phyloP scores from a whole-genome alignment of 2,888 invertebrate genomes.

The Tetragonisca angustula region DNA sequence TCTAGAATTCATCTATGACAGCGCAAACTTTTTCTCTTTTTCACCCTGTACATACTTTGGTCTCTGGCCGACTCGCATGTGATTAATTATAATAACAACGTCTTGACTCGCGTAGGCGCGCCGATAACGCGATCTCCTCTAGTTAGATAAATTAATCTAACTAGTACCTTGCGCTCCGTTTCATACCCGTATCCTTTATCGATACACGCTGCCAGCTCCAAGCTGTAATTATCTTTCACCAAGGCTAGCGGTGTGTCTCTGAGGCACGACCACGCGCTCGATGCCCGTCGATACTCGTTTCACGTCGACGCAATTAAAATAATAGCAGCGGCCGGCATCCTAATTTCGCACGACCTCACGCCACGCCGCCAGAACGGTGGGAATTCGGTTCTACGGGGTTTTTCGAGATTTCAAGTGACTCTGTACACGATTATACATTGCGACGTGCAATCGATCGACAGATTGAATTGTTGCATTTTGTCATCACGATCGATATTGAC shows the following conservation, averaged over 20 bases:
- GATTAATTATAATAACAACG: no score
- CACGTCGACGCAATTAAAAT: constrained; percentile 44
- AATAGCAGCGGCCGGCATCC: constrained; percentile 26
- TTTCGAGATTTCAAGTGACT: neutral
- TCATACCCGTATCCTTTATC: constrained; percentile 33
- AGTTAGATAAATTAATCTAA: constrained; percentile 55
- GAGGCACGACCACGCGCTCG: constrained; percentile 8
- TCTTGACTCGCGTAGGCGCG: constrained; percentile 51
- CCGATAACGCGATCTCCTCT: constrained; percentile 61
- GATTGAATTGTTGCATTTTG: neutral
- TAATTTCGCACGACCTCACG: constrained; percentile 38
- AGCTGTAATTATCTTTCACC: constrained; percentile 48
- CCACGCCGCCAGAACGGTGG: neutral
- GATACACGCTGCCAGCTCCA: constrained; percentile 22
- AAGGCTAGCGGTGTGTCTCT: constrained; percentile 38
- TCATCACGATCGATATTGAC: neutral
- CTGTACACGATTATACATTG: no score
- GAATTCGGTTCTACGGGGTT: neutral
- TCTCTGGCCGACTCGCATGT: no score
- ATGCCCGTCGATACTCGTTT: constrained; percentile 23
- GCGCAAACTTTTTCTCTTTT: no score
- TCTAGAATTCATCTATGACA: no score
- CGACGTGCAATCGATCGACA: neutral
- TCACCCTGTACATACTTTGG: no score
- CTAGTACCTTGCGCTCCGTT: constrained; percentile 19